Conservation (phyloP, 2,797 vertebrate genomes). For the Falco novaeseelandiae region DNA sequence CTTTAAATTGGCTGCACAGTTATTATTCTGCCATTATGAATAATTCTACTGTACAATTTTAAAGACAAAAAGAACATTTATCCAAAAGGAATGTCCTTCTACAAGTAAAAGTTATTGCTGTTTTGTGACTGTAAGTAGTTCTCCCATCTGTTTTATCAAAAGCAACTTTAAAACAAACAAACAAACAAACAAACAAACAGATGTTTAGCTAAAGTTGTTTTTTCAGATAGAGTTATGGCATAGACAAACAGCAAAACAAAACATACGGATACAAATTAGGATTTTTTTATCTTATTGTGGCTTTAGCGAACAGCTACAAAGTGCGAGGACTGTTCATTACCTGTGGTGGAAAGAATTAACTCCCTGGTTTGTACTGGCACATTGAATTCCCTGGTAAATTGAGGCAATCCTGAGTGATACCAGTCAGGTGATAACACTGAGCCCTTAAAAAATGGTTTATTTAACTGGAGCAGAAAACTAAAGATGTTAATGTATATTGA, state of each 20-base stretch:
- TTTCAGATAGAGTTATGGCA: not conserved
- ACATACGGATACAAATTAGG: not conserved
- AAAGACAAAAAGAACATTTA: slow-evolving; percentile 5
- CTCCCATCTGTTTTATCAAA: not conserved
- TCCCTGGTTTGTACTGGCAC: not conserved
- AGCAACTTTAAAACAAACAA: not conserved
- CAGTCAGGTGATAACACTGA: not conserved
- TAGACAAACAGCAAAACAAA: not conserved
- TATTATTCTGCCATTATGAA: slow-evolving; percentile 3
- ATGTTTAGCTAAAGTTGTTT: not conserved
- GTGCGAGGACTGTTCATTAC: not conserved
- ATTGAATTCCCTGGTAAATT: not conserved
- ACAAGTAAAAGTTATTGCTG: not conserved
- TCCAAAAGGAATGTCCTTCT: not conserved
- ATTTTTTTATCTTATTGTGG: not conserved
- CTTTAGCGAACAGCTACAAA: not conserved
- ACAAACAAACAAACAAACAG: no score
- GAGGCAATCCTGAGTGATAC: not conserved
- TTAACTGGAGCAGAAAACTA: not conserved
- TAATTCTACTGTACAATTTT: not conserved
- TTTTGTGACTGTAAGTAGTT: not conserved
- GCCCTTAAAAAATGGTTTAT: not conserved
- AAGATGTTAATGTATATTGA: not conserved
- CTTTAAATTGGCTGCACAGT: not conserved
- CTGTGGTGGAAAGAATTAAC: not conserved